Evolutionary conservation across 2,888 invertebrate species (phyloP).

Genomic region (Lycocerus yunnanus): DNA sequence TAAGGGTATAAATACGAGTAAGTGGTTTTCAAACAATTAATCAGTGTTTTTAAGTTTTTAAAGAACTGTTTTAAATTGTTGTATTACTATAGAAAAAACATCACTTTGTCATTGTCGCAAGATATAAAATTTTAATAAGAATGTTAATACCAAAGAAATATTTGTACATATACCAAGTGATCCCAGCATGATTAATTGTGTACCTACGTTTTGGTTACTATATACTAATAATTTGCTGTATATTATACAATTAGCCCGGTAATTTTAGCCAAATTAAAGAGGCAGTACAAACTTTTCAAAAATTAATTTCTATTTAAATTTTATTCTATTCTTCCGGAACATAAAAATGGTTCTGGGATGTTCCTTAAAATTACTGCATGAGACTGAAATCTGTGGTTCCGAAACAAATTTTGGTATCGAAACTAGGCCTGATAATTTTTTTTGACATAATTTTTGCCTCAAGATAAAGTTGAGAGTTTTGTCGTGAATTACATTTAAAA

Average conservation of each 20-base stretch:
- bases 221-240: not conserved
- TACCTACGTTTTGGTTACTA: not conserved
- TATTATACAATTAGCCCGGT: not conserved
- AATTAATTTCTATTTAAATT: not conserved
- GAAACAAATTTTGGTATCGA: no score
- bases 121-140: not conserved
- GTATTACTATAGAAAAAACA: not conserved
- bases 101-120: not conserved
- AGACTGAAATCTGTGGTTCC: not conserved
- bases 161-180: not conserved
- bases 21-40: not conserved
- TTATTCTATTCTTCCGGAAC: not conserved
- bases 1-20: not conserved
- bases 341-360: not conserved
- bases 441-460: no score
- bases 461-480: no score
- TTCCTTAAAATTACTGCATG: not conserved
- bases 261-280: not conserved
- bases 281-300: not conserved
- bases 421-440: no score
- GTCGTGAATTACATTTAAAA: no score
- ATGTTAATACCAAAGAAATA: not conserved
- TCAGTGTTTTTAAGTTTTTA: not conserved
- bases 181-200: not conserved
- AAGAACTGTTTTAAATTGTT: not conserved